Evolutionary conservation across 92 coral and sea anemone species (phyloP), one percentile per base, ranked within the genome.

Genomic region (Zoanthus gigantus): DNA sequence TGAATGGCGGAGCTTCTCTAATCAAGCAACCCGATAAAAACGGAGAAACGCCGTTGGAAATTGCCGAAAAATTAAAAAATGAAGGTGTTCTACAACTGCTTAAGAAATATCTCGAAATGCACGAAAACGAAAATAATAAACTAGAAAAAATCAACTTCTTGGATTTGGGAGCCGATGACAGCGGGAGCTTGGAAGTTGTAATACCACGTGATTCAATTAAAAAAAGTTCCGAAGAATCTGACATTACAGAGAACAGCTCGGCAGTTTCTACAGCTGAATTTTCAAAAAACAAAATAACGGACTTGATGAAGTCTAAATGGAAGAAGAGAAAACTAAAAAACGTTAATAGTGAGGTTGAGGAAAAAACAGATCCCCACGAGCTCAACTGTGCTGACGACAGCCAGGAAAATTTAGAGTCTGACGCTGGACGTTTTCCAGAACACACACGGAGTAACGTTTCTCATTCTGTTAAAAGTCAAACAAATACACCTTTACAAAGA

Each of bases 101-200:
- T 9, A 74, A 44, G 74, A 83, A 74, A 29, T 90, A 90, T 61
- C 81, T 81, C 9, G 93, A 90, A 74, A 48, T 90, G 76, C 77
- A 66, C 32, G 76, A 52, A 17, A 87, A 72, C 12, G 90, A 90
- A 87, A 48, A 65, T 45, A 30, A 48, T 12, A 60, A 60, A 37
- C 54, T 58, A 13, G 44, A 67, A 0, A 74, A 47, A 47, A 66
- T 28, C 66, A 69, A 66, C 5, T 34, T 67, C 4, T 81, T 54
- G 61, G 48, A 66, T 5, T 81, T 52, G 61, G 48, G 46, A 46
- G 2, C 28, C 28, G 61, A 66, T 9, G 85, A 80, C 44, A 42
- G 44, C n/a, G 84, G 65, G 16, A 73, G 63, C 9, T 67, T 66
- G 34, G 85, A 81, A 47, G 74, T 81, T 0, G 75, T 66, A 15